These are phyloP conservation scores for Mustela lutreola DNA, from an alignment of 2,113 vertebrate species.

Conservation along the genomic window DNA sequence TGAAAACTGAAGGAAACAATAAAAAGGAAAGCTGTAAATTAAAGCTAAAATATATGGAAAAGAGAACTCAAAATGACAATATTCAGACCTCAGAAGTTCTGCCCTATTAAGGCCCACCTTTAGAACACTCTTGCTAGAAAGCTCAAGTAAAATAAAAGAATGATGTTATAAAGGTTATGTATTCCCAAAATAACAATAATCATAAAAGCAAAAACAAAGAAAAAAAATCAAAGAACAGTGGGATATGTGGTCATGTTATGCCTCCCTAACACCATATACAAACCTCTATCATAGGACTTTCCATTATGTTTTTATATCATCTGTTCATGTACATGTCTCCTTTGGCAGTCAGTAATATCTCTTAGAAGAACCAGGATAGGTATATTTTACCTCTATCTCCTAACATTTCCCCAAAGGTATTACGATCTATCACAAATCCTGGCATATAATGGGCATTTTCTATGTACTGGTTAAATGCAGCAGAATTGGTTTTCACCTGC, in stretches of 20 bases:
- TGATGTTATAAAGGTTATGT: not conserved
- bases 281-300: not conserved
- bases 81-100: not conserved
- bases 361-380: not conserved
- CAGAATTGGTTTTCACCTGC: not conserved
- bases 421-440: not conserved
- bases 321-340: not conserved
- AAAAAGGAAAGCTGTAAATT: not conserved
- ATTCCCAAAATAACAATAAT: conserved; percentile 8
- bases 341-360: not conserved
- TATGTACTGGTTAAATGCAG: not conserved
- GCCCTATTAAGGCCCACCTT: not conserved
- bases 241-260: not conserved
- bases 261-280: not conserved
- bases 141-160: conserved; percentile 31
- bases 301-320: not conserved
- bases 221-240: not conserved
- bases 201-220: not conserved
- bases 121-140: not conserved
- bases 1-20: not conserved
- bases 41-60: not conserved
- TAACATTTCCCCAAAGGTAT: conserved; percentile 19
- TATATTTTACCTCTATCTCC: not conserved
- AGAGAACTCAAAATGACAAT: conserved; percentile 14
- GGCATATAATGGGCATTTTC: not conserved